A percentile compares a stretch with the other conserved stretches of the same genome.
Evolutionary conservation across 2,113 vertebrate genomes (phyloP).

Genomic region (Gallinago media): DNA sequence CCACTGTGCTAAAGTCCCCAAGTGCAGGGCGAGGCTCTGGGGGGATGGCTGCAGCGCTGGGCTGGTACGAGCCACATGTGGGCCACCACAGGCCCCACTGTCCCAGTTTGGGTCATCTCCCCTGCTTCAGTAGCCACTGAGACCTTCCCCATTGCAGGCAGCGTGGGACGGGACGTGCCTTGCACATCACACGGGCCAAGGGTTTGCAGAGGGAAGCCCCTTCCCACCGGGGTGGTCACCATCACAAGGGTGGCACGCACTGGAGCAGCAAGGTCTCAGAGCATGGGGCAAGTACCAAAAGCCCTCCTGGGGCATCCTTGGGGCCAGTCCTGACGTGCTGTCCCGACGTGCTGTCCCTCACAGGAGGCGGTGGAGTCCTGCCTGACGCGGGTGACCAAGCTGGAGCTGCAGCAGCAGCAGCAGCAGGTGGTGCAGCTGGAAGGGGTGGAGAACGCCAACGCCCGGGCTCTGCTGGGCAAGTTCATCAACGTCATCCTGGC

Average conservation of each 20-base stretch:
- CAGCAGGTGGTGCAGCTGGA: conserved; percentile 98
- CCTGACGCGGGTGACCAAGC: conserved; percentile 94
- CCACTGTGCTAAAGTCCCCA: fast-evolving
- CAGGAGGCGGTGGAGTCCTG: conserved; percentile 98
- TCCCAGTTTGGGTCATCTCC: not conserved
- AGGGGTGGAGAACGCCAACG: conserved; percentile 97
- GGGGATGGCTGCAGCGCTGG: fast-evolving
- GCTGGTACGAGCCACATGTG: fast-evolving
- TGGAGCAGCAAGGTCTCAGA: not conserved
- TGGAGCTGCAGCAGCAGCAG: conserved; percentile 98
- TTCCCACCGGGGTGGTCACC: not conserved
- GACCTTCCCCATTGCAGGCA: not conserved
- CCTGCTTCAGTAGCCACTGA: not conserved
- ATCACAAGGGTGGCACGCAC: fast-evolving
- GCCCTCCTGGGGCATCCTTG: fast-evolving
- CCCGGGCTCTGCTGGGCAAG: conserved; percentile 94
- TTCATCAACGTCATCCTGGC: conserved; percentile 98
- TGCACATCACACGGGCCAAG: fast-evolving
- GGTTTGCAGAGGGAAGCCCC: not conserved
- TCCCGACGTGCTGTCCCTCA: not conserved
- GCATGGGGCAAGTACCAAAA: fast-evolving
- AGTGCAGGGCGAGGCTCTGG: not conserved
- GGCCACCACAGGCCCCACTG: not conserved
- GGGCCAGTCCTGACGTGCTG: not conserved
- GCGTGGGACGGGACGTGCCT: fast-evolving